Conservation (phyloP, 2,888 invertebrate species). For the Euspilapteryx auroguttella region DNA sequence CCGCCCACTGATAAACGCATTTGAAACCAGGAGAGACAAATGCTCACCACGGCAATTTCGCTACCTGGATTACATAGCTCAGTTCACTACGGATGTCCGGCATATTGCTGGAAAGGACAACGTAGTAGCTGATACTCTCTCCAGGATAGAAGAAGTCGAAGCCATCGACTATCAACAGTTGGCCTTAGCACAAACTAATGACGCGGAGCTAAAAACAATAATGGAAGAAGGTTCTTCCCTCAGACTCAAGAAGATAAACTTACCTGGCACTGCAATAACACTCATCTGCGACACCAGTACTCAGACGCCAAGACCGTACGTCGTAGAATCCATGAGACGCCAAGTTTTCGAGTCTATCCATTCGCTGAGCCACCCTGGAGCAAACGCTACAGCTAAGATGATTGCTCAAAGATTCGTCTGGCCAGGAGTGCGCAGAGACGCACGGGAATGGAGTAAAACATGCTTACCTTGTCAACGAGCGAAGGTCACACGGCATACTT, state of each 20-base stretch:
- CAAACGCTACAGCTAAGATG: slow-evolving; percentile 6
- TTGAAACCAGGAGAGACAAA: slow-evolving; percentile 10
- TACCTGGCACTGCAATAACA: not conserved
- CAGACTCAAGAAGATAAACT: not conserved
- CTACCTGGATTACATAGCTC: slow-evolving; percentile 11
- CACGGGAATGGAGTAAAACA: slow-evolving; percentile 11
- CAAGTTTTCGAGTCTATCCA: slow-evolving; percentile 8
- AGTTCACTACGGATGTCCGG: slow-evolving; percentile 11
- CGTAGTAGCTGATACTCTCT: too few relatives aligned
- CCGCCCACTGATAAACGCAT: slow-evolving; percentile 12
- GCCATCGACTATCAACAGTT: slow-evolving; percentile 3
- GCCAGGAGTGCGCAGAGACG: slow-evolving; percentile 10
- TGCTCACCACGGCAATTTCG: too few relatives aligned
- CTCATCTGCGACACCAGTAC: slow-evolving; percentile 1
- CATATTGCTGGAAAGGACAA: too few relatives aligned
- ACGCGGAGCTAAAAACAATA: slow-evolving; percentile 7
- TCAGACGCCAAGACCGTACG: slow-evolving; percentile 6
- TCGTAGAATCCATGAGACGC: slow-evolving; percentile 5
- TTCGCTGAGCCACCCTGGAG: slow-evolving; percentile 8
- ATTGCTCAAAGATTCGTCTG: slow-evolving; percentile 10
- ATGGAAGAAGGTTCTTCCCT: slow-evolving; percentile 1
- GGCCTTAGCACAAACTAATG: slow-evolving; percentile 6
- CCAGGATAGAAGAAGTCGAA: slow-evolving; percentile 7
- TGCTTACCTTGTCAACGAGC: slow-evolving; percentile 17
- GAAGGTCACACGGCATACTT: slow-evolving; percentile 16